Base-by-base conservation (phyloP, 2,888 invertebrate genomes). In the Drosophila parthenogenetica region DNA sequence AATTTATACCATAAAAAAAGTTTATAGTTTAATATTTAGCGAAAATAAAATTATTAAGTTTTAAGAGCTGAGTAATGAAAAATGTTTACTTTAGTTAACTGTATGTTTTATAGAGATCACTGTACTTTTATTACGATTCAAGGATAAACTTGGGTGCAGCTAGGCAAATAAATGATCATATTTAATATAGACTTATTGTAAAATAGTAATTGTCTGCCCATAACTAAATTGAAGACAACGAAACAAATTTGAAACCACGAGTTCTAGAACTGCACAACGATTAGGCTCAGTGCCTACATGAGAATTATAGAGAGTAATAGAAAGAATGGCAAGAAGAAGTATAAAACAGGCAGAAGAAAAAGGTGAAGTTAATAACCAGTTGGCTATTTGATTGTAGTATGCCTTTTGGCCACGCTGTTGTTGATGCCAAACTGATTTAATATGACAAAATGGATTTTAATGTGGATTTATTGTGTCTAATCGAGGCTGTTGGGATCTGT, bases 401-500 rank as follows among this genome's bases (percentile, higher is more conserved):
- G 60, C 61, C 61, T 54, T 55, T 66, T 54, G 50, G 63, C 61
- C 69, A 68, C 53, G 58, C 64, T 13, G 35, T 51, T 67, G 55
- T 39, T 62, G 54, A 51, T 57, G 57, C 37, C 60, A 25, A 42
- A 53, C 57, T 57, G 61, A 54, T 70, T 67, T 59, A 67, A 64
- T 59, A 69, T 69, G 69, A 71, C 64, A 69, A 63, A 64, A 69
- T 64, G 54, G 62, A 50, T 65, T 58, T 60, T 62, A 72, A 69
- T 69, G 61, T 69, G 58, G 57, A 69, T 65, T 69, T 57, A 59
- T 61, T 49, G 45, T 62, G 49, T 55, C 66, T 59, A 66, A 66
- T 59, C 54, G 55, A 43, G 68, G 2, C 29, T 25, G 43, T 49
- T 46, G 53, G 19, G 45, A 42, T 58, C 39, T 25, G 14, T 39